phyloP scores from a whole-genome alignment of 2,113 vertebrate species.

The Salvelinus sp. region DNA sequence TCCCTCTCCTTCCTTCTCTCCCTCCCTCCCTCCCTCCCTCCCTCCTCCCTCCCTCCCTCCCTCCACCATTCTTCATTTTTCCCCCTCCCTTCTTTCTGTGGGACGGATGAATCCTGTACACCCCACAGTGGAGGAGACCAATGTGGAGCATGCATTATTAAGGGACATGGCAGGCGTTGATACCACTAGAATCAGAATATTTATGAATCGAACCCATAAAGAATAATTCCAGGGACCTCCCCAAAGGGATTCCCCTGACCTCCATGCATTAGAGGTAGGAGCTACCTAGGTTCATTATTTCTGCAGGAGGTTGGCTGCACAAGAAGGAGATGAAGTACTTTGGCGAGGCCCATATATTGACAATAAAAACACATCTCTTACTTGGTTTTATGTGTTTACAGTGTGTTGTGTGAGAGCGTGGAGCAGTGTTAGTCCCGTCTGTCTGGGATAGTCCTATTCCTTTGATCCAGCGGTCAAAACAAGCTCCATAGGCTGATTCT shows the following conservation, averaged over 20 bases:
- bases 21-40: no score
- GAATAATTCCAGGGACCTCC: constrained; percentile 68
- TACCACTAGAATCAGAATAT: constrained; percentile 57
- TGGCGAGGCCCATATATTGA: constrained; percentile 21
- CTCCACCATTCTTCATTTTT: constrained; percentile 9
- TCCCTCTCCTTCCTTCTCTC: background rate
- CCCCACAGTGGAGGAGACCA: constrained; percentile 56
- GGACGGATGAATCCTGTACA: constrained; percentile 62
- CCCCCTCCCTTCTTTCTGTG: constrained; percentile 23
- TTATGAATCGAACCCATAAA: constrained; percentile 68
- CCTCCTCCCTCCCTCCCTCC: no score
- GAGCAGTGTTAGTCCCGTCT: constrained; percentile 15
- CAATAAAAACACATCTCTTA: constrained; percentile 35
- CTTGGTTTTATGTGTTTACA: constrained; percentile 42
- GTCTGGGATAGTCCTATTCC: constrained; percentile 60
- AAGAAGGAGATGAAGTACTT: constrained; percentile 23
- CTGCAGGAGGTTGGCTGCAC: constrained; percentile 39
- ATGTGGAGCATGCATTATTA: constrained; percentile 68
- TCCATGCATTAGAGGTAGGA: constrained; percentile 34
- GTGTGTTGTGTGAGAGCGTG: constrained; percentile 1
- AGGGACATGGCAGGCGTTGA: constrained; percentile 40
- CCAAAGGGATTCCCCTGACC: constrained; percentile 61
- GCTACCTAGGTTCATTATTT: constrained; percentile 20
- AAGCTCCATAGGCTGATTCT: constrained; percentile 48
- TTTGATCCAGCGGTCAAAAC: constrained; percentile 71